Evolutionary conservation across 2,888 invertebrate genomes (phyloP).

Genomic region (Pecten maximus): DNA sequence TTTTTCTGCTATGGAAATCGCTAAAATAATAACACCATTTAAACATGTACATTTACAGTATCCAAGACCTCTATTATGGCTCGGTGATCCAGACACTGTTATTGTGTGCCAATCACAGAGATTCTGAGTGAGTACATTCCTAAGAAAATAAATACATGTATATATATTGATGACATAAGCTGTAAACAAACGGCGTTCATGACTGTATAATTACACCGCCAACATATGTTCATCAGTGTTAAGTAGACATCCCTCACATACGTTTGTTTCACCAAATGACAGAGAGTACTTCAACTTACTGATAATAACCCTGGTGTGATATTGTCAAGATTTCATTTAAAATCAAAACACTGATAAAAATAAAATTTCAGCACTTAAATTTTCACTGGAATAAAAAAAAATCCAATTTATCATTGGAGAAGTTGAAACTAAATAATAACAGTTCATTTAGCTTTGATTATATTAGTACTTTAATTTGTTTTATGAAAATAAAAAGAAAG

Average conservation of each 20-base stretch:
- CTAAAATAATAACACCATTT: too few relatives aligned
- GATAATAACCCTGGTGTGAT: neutral
- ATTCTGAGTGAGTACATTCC: neutral
- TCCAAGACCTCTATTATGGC: neutral
- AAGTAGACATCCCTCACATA: neutral
- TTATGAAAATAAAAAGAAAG: too few relatives aligned
- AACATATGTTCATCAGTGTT: neutral
- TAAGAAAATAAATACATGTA: neutral
- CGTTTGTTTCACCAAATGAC: neutral
- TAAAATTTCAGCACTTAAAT: too few relatives aligned
- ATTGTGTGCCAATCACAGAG: neutral
- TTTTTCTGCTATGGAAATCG: too few relatives aligned
- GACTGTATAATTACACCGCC: neutral
- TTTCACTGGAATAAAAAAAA: too few relatives aligned
- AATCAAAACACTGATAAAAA: neutral
- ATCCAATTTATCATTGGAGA: too few relatives aligned
- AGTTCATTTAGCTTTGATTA: too few relatives aligned
- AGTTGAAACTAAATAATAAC: too few relatives aligned
- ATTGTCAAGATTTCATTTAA: neutral
- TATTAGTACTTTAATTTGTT: too few relatives aligned
- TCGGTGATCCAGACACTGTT: neutral
- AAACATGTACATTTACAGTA: too few relatives aligned
- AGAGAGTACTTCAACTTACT: neutral
- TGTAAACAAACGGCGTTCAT: neutral
- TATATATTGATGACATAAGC: neutral